phyloP scores from a whole-genome alignment of 2,797 vertebrate genomes.

The Crenuchus spilurus region DNA sequence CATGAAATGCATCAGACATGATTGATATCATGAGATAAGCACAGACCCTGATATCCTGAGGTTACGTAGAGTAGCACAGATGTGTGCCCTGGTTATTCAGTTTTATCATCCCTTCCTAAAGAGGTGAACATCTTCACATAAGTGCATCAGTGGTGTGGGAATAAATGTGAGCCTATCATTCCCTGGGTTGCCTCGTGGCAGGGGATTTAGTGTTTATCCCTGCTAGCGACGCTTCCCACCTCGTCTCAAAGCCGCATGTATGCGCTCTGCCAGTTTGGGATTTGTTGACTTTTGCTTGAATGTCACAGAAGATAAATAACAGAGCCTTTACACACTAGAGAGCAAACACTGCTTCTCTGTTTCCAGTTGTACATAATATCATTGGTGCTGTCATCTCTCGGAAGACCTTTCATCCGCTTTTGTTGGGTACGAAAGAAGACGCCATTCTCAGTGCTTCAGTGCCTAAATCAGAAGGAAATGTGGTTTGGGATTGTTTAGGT shows the following conservation, averaged over 20 bases:
- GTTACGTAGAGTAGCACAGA: no score
- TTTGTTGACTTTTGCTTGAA: conserved; percentile 52
- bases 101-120: neutral
- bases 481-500: neutral
- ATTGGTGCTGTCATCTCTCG: conserved; percentile 23
- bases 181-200: neutral
- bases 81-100: neutral
- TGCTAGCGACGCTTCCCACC: conserved; percentile 21
- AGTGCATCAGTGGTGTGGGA: neutral
- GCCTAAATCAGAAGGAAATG: neutral
- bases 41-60: no score
- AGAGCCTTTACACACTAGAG: conserved; percentile 39
- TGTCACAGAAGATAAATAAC: conserved; percentile 52
- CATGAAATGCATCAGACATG: no score
- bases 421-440: neutral
- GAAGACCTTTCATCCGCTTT: conserved; percentile 36
- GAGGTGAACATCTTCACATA: neutral
- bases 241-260: conserved; percentile 23
- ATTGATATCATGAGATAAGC: no score
- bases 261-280: conserved; percentile 34
- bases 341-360: conserved; percentile 39
- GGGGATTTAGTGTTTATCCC: conserved; percentile 44
- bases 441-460: neutral
- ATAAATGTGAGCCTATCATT: conserved; percentile 3
- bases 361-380: conserved; percentile 42